phyloP scores from a whole-genome alignment of 2,888 invertebrate genomes.

The Mylabris sibirica region DNA sequence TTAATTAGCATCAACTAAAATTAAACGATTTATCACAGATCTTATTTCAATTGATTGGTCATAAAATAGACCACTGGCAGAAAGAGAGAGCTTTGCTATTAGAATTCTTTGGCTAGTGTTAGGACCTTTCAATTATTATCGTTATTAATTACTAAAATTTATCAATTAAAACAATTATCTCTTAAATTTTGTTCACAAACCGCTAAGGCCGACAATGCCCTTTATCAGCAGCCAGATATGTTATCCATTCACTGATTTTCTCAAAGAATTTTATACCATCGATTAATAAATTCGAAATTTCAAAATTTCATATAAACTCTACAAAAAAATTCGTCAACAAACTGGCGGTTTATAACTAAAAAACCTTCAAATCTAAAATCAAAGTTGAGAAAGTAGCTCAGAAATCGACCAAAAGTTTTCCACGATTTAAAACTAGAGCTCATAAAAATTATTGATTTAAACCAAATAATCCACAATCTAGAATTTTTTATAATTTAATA shows the following conservation, averaged over 20 bases:
- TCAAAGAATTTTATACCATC: conserved; percentile 62
- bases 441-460: too few relatives aligned
- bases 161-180: conserved; percentile 56
- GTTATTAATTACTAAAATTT: conserved; percentile 14
- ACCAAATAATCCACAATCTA: too few relatives aligned
- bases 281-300: conserved; percentile 65
- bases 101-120: conserved; percentile 54
- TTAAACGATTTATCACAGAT: conserved; percentile 68
- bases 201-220: conserved; percentile 76
- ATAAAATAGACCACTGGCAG: conserved; percentile 68
- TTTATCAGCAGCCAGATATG: conserved; percentile 73
- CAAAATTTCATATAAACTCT: too few relatives aligned
- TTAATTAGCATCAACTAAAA: conserved; percentile 56
- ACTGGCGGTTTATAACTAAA: too few relatives aligned
- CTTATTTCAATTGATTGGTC: conserved; percentile 71
- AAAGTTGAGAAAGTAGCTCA: too few relatives aligned
- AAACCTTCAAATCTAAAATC: too few relatives aligned
- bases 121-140: conserved; percentile 54
- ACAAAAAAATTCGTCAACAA: too few relatives aligned
- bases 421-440: too few relatives aligned
- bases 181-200: conserved; percentile 74
- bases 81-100: conserved; percentile 57
- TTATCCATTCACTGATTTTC: conserved; percentile 68
- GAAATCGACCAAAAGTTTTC: too few relatives aligned
- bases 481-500: too few relatives aligned